These are phyloP conservation scores for Tylochromis polylepis DNA, from an alignment of 2,113 vertebrate species.

Conservation along the genomic window DNA sequence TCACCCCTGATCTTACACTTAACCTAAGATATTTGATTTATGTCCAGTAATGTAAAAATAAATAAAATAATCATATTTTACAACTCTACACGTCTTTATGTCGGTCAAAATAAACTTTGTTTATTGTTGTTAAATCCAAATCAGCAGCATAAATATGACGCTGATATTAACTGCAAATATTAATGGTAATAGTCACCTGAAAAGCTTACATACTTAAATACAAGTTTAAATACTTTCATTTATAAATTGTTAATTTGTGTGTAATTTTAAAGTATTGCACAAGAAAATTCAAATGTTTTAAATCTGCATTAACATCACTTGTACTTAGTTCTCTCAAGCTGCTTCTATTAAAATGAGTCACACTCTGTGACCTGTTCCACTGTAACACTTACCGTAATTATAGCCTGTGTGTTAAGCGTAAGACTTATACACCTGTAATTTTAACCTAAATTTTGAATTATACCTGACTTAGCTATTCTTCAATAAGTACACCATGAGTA, in stretches of 20 bases:
- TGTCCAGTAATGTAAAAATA: neutral
- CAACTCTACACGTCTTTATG: neutral
- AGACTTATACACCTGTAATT: neutral
- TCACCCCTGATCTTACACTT: neutral
- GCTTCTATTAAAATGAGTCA: constrained; percentile 30
- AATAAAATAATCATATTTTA: neutral
- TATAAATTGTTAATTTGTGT: neutral
- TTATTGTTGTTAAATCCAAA: neutral
- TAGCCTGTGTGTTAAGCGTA: neutral
- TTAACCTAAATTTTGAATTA: constrained; percentile 9
- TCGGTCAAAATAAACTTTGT: neutral
- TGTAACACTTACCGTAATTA: neutral
- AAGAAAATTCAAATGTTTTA: neutral
- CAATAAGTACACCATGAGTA: constrained; percentile 1
- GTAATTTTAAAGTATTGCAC: neutral
- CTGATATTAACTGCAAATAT: neutral
- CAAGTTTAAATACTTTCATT: neutral
- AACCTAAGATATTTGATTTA: neutral
- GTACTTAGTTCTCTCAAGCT: neutral
- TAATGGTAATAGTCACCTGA: neutral
- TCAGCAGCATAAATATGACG: neutral
- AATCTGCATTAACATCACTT: neutral
- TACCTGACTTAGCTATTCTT: neutral
- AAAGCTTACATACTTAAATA: too few relatives aligned
- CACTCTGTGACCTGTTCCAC: constrained; percentile 8